Evolutionary conservation across 2,888 invertebrate genomes (phyloP).

Genomic region (Pherbina coryleti): DNA sequence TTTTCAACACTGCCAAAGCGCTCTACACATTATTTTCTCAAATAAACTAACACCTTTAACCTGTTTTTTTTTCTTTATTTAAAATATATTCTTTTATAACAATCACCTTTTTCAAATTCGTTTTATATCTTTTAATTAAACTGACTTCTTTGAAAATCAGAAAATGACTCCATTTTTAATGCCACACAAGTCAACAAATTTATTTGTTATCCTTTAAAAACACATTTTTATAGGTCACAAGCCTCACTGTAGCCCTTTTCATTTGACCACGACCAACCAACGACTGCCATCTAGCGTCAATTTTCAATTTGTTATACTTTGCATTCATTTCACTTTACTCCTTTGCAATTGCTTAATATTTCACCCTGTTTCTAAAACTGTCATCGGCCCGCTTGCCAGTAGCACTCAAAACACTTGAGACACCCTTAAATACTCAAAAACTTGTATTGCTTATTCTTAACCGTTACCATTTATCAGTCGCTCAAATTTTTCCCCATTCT

Average conservation of each 20-base stretch:
- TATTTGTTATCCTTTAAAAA: neutral
- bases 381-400: neutral
- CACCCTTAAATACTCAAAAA: conserved; percentile 12
- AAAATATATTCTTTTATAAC: neutral
- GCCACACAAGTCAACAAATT: neutral
- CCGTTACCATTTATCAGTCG: no score
- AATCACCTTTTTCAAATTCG: neutral
- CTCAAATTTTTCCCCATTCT: neutral
- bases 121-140: neutral
- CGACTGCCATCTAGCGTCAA: conserved; percentile 19
- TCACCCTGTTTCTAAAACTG: neutral
- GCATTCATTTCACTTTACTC: neutral
- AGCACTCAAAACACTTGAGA: conserved; percentile 13
- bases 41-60: neutral
- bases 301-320: neutral
- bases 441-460: no score
- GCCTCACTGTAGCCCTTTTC: neutral
- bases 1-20: no score
- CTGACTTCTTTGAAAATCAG: neutral
- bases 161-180: no score
- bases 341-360: neutral
- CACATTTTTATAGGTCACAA: neutral
- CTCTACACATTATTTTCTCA: neutral
- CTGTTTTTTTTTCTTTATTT: neutral
- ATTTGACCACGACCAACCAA: neutral